Evolutionary conservation across 2,797 vertebrate genomes (phyloP), one percentile per base, ranked within the genome.

Genomic region (Orestias chungarensis): DNA sequence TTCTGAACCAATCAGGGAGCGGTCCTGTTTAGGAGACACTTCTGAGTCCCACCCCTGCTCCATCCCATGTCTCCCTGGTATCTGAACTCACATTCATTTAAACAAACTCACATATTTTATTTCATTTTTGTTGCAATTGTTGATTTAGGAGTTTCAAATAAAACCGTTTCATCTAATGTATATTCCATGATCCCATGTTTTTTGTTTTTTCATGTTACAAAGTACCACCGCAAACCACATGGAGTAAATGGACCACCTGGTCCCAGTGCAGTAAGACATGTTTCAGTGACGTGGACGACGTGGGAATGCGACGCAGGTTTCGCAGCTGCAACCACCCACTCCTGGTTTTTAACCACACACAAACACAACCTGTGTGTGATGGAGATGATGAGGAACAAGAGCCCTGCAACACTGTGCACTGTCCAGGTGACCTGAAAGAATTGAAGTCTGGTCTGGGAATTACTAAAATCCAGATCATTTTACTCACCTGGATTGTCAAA

Each of bases 201-300:
- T 42, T 7, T 4, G 68, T 20, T 54, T 42, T 7, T 4, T 76
- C 12, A 12, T 75, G 10, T 40, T 76, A 12, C 85, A 7, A 79
- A 93, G 92, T 0, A 0, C 25, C 76, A 0, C 82, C 86, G n/a
- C 87, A 79, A 57, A 86, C 85, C 9, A 71, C 66, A 2, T 97
- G 96, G 97, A 89, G 88, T 3, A 71, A 90, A 76, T 97, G 96
- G 97, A 94, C 87, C 0, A 31, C 87, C 23, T 97, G 96, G 96
- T 96, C 96, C 0, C 83, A 95, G 65, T 97, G 96, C 86, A 96
- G 95, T 27, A 95, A 86, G 81, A 96, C 95, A 0, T 97, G 96
- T 84, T 96, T 96, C 82, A 82, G 92, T 65, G 87, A 94, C 0
- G 93, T 94, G 3, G 94, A 95, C 2, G 82, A 84, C 6, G 94